Evolutionary conservation across 2,888 invertebrate genomes (phyloP).

Genomic region (Rhopalosiphum nymphaeae): DNA sequence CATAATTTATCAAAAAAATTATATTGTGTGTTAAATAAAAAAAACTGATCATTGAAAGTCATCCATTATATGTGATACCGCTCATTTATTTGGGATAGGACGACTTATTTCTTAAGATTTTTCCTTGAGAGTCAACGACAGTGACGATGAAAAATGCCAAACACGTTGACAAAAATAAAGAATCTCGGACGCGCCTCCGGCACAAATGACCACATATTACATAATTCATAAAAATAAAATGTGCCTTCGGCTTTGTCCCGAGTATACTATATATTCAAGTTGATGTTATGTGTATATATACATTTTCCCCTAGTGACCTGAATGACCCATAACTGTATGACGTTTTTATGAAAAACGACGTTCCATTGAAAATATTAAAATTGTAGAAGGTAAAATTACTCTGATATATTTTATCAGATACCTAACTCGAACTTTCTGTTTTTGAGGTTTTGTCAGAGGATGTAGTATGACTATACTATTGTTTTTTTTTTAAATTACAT

Average conservation of each 20-base stretch:
- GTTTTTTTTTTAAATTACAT: not conserved
- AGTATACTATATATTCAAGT: conserved; percentile 35
- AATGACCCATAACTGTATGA: conserved; percentile 37
- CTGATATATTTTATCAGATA: not conserved
- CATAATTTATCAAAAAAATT: not conserved
- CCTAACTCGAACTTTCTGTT: not conserved
- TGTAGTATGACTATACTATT: not conserved
- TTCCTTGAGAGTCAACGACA: conserved; percentile 43
- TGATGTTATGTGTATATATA: conserved; percentile 36
- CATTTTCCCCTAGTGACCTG: conserved; percentile 29
- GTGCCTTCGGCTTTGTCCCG: conserved; percentile 47
- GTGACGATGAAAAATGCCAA: conserved; percentile 63
- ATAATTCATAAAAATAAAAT: conserved; percentile 64
- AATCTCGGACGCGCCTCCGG: conserved; percentile 33
- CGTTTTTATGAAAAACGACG: conserved; percentile 62
- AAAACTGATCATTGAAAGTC: not conserved
- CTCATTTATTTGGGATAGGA: conserved; percentile 13
- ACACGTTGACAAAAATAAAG: conserved; percentile 64
- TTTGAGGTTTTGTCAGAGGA: not conserved
- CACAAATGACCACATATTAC: conserved; percentile 60
- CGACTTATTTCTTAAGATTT: conserved; percentile 25
- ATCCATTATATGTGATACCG: not conserved
- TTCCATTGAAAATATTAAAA: conserved; percentile 59
- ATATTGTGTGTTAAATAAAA: not conserved
- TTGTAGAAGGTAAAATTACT: conserved; percentile 21